Conservation (phyloP, 2,113 vertebrate genomes). For the Mionectes macconnelli region DNA sequence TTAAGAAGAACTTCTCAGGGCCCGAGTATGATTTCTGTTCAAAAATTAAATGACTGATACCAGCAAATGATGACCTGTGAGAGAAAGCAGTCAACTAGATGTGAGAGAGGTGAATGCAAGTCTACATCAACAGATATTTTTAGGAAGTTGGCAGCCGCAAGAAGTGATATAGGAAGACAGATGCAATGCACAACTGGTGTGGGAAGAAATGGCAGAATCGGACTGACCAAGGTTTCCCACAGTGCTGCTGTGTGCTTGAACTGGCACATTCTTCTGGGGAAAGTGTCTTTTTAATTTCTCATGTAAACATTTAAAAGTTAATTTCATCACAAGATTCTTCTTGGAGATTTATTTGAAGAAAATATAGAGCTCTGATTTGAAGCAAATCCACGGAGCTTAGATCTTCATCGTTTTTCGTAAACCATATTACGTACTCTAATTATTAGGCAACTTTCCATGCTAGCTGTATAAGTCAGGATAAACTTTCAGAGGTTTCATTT, state of each 20-base stretch:
- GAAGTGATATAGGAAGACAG: background rate
- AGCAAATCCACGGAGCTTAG: background rate
- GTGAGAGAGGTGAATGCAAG: background rate
- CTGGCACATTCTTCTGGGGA: background rate
- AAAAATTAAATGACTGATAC: background rate
- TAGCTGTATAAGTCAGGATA: background rate
- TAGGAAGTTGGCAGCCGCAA: background rate
- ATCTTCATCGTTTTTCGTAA: background rate
- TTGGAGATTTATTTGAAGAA: background rate
- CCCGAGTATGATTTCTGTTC: background rate
- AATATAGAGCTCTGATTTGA: background rate
- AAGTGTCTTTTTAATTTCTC: background rate
- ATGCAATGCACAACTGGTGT: background rate
- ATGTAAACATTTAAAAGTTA: background rate
- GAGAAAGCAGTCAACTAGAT: background rate
- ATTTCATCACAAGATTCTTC: background rate
- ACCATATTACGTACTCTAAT: background rate
- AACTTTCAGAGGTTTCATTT: background rate
- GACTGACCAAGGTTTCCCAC: background rate
- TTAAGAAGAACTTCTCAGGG: background rate
- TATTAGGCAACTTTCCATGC: background rate
- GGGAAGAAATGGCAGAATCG: background rate
- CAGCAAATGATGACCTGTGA: background rate
- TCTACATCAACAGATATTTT: background rate
- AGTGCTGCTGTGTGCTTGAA: background rate